Evolutionary conservation across 1,140 invertebrate species (phyloP).

Genomic region (Eupristina koningsbergeri): DNA sequence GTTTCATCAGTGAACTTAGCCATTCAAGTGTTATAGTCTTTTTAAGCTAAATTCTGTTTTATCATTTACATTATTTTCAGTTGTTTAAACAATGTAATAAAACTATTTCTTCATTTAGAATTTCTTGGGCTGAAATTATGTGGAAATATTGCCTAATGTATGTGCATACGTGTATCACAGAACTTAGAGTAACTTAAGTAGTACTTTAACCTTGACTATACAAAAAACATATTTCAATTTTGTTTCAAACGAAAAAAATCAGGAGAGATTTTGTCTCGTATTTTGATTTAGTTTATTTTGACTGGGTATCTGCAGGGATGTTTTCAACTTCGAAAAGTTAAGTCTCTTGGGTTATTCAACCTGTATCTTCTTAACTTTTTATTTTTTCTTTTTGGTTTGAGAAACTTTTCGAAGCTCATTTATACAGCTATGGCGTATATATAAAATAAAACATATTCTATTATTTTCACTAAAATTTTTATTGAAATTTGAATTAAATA

Average conservation of each 20-base stretch:
- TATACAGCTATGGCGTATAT: too few relatives aligned
- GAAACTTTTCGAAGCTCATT: too few relatives aligned
- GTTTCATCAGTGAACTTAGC: slow-evolving; percentile 17
- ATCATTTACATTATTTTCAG: too few relatives aligned
- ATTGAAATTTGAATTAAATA: too few relatives aligned
- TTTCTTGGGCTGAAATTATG: slow-evolving; percentile 12
- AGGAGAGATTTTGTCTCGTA: not conserved
- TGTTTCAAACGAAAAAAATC: not conserved
- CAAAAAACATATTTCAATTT: slow-evolving; percentile 15
- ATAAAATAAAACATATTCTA: too few relatives aligned
- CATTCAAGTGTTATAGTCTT: slow-evolving; percentile 36
- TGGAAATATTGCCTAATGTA: not conserved
- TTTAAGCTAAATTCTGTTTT: not conserved
- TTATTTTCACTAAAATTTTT: too few relatives aligned
- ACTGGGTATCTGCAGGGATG: too few relatives aligned
- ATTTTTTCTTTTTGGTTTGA: too few relatives aligned
- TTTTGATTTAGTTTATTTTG: not conserved
- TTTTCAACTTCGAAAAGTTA: too few relatives aligned
- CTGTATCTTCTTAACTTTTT: not conserved
- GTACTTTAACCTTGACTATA: slow-evolving; percentile 23
- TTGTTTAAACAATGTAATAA: too few relatives aligned
- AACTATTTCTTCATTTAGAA: slow-evolving; percentile 55
- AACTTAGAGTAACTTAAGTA: too few relatives aligned
- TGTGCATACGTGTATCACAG: not conserved
- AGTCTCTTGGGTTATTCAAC: not conserved